Evolutionary conservation across 2,113 vertebrate genomes (phyloP), one percentile per base, ranked within the genome.

Genomic region (Cyprinodon variegatus): DNA sequence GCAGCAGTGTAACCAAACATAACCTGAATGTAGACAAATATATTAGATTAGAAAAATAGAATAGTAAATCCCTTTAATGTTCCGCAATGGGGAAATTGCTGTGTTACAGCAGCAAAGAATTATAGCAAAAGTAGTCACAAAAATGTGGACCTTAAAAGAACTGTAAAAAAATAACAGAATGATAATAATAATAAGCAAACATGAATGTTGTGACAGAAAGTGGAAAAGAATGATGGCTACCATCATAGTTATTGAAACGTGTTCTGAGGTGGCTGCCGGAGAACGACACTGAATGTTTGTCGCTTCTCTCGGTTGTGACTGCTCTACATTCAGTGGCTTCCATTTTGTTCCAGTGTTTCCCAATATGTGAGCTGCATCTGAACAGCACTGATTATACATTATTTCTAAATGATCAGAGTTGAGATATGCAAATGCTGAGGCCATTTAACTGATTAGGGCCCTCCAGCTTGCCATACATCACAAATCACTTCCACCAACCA

Each of bases 371-470:
- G 83, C 79, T 79, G 74, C 83, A 81, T 89, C 81, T 76, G 81
- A 91, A 84, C 77, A 73, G 70, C 29, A 74, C 85, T 86, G 85
- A 90, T 88, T 86, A 83, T 78, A 61, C 64, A 45, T 82, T 83
- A 82, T 86, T 85, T 82, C 82, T 77, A 80, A 87, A 87, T 89
- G 82, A 92, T 86, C 89, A 85, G 83, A 86, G 80, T 86, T 90
- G 87, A 90, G 86, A 78, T 88, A 84, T 87, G 80, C 61, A 22
- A 88, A 85, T 87, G 84, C 86, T 79, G 86, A 90, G 83, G 79
- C 86, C 82, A 86, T 91, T 92, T 86, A 65, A 82, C 77, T 90
- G 83, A 91, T 91, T 89, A 88, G 78, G 61, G 53, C 77, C 87
- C 84, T 81, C 11, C 65, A 86, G 90, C 75, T 82, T 48, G 65